Conservation (phyloP, 2,797 vertebrate species). For the Podargus strigoides region DNA sequence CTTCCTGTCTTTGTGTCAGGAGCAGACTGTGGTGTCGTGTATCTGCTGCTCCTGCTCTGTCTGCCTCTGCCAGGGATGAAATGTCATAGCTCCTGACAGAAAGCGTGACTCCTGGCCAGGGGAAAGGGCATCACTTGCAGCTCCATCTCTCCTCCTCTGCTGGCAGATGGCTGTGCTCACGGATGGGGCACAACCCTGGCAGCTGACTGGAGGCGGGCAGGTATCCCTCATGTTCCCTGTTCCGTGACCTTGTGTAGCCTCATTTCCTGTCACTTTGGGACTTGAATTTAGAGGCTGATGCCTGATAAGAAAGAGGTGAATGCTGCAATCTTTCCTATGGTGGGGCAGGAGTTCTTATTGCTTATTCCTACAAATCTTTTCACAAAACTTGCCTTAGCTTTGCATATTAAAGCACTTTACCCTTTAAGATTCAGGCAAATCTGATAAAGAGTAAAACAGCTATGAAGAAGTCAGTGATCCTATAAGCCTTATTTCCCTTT, state of each 20-base stretch:
- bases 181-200: neutral
- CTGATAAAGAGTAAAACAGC: neutral
- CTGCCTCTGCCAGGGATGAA: neutral
- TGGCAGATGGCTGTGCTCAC: neutral
- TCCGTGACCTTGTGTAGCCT: accelerated
- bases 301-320: neutral
- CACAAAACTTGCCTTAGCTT: neutral
- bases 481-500: neutral
- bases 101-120: neutral
- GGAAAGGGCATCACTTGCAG: neutral
- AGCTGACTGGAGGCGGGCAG: neutral
- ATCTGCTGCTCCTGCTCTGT: neutral
- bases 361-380: neutral
- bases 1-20: neutral
- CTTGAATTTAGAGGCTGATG: neutral
- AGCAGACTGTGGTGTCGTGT: neutral
- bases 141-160: neutral
- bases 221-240: no score
- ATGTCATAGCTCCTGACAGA: neutral
- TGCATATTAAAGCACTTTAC: neutral
- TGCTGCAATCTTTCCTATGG: neutral
- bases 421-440: neutral
- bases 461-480: neutral
- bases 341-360: neutral
- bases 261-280: neutral